Evolutionary conservation across 2,888 invertebrate species (phyloP).

Genomic region (Philhelius pedissequus): DNA sequence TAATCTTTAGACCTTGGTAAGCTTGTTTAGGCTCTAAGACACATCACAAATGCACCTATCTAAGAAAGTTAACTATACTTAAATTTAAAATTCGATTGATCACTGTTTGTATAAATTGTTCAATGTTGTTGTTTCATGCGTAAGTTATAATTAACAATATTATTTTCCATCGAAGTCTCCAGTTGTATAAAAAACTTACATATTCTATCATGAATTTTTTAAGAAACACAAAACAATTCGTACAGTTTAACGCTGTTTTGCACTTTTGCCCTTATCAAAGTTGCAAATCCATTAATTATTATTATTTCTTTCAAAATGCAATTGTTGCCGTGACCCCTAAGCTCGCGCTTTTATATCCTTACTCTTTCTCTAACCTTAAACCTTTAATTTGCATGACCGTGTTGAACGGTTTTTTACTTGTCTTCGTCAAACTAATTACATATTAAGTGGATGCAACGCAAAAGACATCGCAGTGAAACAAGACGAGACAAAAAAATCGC

Average conservation of each 20-base stretch:
- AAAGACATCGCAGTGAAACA: not conserved
- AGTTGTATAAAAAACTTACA: not conserved
- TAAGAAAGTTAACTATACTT: too few species aligned
- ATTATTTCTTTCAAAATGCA: slow-evolving; percentile 23
- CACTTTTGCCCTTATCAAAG: not conserved
- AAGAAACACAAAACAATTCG: not conserved
- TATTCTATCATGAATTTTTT: not conserved
- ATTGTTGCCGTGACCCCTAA: slow-evolving; percentile 40
- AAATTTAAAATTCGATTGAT: too few species aligned
- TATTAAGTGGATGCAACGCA: slow-evolving; percentile 55
- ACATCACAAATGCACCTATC: too few species aligned
- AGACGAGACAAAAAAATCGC: not conserved
- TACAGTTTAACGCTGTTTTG: not conserved
- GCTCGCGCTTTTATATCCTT: not conserved
- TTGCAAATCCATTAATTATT: slow-evolving; percentile 51
- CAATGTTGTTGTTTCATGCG: too few species aligned
- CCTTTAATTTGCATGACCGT: slow-evolving; percentile 32
- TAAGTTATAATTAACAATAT: too few species aligned
- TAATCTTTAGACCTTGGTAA: too few species aligned
- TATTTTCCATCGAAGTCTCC: not conserved
- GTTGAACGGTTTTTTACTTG: slow-evolving; percentile 1
- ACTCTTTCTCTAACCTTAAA: slow-evolving; percentile 13
- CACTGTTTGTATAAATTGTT: too few species aligned
- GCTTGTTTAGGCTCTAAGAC: too few species aligned
- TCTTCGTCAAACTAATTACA: slow-evolving; percentile 63